Evolutionary conservation across 2,797 vertebrate species (phyloP), one percentile per base, ranked within the genome.

Genomic region (Acanthopagrus latus): DNA sequence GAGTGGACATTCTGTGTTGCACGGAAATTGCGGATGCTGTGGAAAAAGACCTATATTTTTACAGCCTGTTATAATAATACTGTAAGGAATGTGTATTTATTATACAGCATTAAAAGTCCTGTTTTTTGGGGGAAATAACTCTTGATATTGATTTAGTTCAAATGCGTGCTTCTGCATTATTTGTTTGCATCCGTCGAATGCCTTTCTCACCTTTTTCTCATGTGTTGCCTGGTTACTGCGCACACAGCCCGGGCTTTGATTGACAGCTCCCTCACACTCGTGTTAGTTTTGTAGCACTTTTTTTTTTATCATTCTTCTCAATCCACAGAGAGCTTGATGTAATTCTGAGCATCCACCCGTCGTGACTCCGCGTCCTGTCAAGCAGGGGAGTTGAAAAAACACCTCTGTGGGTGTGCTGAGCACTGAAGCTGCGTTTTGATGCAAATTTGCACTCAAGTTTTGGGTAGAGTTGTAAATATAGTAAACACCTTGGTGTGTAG

Each of bases 301-400:
- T 29, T 4, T 16, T 5, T 23, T 25, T 12, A 66, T 66, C 8
- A 21, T 38, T 18, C 48, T 17, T 52, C 17, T 23, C 38, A 12
- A 33, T 43, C 4, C 25, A 14, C 25, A 14, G 4, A 2, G 11
- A 29, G 46, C 25, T n/a, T 2, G 2, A 10, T 47, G 52, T n/a
- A 47, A 67, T 18, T 55, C 9, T 27, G 21, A 38, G 51, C 21
- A 7, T 69, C 43, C 18, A 38, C 27, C 13, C 56, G 38, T 23
- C 25, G 16, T 16, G 43, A 57, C 18, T 21, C 3, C 43, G n/a
- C 6, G 7, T 33, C 46, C n/a, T 27, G 57, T 57, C 54, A 17
- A 48, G 58, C 57, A n/a, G 12, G 38, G 48, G n/a, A 27, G 29
- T 44, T 62, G 5, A 71, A 44, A 52, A 33, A 29, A 71, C 48